A percentile compares a stretch with the other conserved stretches of the same genome.
Evolutionary conservation across 92 coral and sea anemone genomes (phyloP).

Genomic region (Actinernus sp.): DNA sequence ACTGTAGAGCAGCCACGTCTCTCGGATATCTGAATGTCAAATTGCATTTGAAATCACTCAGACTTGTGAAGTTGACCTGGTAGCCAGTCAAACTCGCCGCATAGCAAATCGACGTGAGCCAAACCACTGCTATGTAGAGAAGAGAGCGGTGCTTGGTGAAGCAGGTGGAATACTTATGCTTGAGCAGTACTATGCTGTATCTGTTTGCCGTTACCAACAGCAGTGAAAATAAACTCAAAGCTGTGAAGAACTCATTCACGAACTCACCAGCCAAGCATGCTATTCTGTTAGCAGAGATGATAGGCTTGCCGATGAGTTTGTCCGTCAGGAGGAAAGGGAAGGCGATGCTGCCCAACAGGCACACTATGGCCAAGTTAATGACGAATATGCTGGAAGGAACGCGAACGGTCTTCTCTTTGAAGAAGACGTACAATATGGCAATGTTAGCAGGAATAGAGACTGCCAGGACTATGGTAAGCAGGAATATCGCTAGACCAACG

Average conservation of each 20-base stretch:
- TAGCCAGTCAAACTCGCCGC: slow-evolving; percentile 48
- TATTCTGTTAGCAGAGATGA: slow-evolving; percentile 1
- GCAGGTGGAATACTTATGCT: slow-evolving; percentile 25
- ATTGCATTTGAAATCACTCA: slow-evolving; percentile 49
- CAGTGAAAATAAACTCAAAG: slow-evolving; percentile 59
- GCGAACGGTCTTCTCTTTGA: slow-evolving; percentile 59
- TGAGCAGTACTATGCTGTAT: slow-evolving; percentile 61
- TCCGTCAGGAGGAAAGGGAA: slow-evolving; percentile 32
- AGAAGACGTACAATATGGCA: slow-evolving; percentile 66
- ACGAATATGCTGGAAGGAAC: slow-evolving; percentile 65
- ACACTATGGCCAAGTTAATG: slow-evolving; percentile 53
- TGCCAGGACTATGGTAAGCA: slow-evolving; percentile 5
- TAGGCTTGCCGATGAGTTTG: slow-evolving; percentile 6
- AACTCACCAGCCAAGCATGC: slow-evolving; percentile 50
- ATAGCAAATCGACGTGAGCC: slow-evolving; percentile 50
- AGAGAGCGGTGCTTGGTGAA: slow-evolving; percentile 45
- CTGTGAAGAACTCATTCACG: slow-evolving; percentile 50
- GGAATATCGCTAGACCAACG: slow-evolving; percentile 4
- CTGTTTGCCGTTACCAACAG: slow-evolving; percentile 61
- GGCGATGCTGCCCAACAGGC: slow-evolving; percentile 45
- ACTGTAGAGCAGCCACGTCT: slow-evolving; percentile 62
- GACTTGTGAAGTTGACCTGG: slow-evolving; percentile 8
- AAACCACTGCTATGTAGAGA: slow-evolving; percentile 22
- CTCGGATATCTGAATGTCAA: slow-evolving; percentile 32
- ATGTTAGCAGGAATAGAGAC: slow-evolving; percentile 32